Evolutionary conservation across 2,888 invertebrate species (phyloP).

Genomic region (Lymantria monacha): DNA sequence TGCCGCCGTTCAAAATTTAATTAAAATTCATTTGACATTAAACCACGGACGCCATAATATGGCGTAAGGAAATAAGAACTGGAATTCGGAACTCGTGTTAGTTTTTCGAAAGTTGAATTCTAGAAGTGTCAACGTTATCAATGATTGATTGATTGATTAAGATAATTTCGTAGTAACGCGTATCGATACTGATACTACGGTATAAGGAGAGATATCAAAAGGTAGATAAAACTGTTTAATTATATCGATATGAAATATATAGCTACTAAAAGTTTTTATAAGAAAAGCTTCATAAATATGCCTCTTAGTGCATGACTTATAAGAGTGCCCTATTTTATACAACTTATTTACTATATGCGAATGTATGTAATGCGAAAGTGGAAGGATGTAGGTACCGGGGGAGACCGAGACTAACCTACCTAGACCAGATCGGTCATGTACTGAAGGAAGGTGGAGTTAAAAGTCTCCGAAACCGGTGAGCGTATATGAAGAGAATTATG

Average conservation of each 20-base stretch:
- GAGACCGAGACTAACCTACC: too few relatives aligned
- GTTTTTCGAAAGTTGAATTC: constrained; percentile 37
- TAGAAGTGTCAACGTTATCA: constrained; percentile 41
- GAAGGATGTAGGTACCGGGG: too few relatives aligned
- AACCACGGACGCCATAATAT: constrained; percentile 27
- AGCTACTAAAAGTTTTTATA: constrained; percentile 10
- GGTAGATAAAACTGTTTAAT: constrained; percentile 20
- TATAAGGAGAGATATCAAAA: constrained; percentile 16
- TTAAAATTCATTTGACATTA: constrained; percentile 76
- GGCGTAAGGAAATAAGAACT: constrained; percentile 21
- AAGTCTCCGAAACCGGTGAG: too few relatives aligned
- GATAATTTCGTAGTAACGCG: constrained; percentile 26
- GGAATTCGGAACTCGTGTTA: constrained; percentile 28
- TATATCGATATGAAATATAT: constrained; percentile 8
- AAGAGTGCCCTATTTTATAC: too few relatives aligned
- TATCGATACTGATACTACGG: constrained; percentile 13
- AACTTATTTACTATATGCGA: too few relatives aligned
- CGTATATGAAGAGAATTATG: too few relatives aligned
- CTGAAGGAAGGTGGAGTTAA: too few relatives aligned
- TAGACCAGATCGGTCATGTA: too few relatives aligned
- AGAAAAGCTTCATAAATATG: constrained; percentile 1
- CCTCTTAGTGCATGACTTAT: background rate
- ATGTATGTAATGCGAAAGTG: too few relatives aligned
- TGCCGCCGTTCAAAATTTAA: constrained; percentile 63
- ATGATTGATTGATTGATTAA: constrained; percentile 36